A percentile compares a stretch with the other conserved stretches of the same genome.
These are phyloP conservation scores for Corythoichthys haematopterus DNA, from an alignment of 2,113 vertebrate genomes.

Conservation along the genomic window DNA sequence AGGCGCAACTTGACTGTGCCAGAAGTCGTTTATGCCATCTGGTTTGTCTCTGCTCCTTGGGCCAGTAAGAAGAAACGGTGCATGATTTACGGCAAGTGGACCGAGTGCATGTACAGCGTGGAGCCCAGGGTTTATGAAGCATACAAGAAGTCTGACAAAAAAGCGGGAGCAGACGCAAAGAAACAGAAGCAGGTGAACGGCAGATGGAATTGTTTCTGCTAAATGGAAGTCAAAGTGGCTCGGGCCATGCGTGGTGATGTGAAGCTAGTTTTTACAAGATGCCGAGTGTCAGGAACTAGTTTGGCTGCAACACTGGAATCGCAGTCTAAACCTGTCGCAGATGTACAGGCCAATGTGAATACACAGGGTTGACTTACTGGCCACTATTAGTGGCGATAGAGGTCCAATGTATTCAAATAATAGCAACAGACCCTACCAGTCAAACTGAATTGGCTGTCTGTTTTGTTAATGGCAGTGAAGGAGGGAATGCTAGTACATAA, in stretches of 20 bases:
- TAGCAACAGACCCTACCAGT: too few species aligned
- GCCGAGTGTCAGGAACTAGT: neutral
- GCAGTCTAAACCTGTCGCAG: too few species aligned
- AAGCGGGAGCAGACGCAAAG: slow-evolving; percentile 72
- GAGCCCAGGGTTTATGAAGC: slow-evolving; percentile 81
- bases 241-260: too few species aligned
- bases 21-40: neutral
- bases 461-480: too few species aligned
- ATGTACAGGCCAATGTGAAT: too few species aligned
- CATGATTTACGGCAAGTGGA: slow-evolving; percentile 95
- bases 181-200: slow-evolving; percentile 76
- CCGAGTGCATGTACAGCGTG: slow-evolving; percentile 88
- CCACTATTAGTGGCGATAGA: too few species aligned
- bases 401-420: too few species aligned
- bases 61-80: slow-evolving; percentile 92
- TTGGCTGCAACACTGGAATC: neutral
- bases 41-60: neutral
- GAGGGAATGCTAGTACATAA: too few species aligned
- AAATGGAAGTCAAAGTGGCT: neutral
- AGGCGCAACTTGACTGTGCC: neutral
- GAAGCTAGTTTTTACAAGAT: too few species aligned
- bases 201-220: slow-evolving; percentile 51
- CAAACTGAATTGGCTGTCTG: too few species aligned
- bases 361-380: too few species aligned
- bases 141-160: slow-evolving; percentile 89